A percentile compares a stretch with the other conserved stretches of the same genome.
Evolutionary conservation across 1,140 invertebrate species (phyloP).

Genomic region (Aphelenchoides avenae): DNA sequence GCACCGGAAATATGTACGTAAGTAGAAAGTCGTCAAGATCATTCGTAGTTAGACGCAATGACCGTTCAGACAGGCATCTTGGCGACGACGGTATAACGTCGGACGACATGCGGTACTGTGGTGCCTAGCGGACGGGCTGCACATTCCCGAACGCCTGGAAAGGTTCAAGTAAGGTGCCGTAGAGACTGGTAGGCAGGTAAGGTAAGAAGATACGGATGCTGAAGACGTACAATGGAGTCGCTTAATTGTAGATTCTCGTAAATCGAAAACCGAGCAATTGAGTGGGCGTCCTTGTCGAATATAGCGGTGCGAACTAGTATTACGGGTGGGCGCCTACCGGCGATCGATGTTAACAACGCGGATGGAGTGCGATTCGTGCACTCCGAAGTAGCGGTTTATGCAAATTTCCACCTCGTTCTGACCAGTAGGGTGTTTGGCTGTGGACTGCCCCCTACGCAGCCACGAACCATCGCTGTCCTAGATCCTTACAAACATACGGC

Average conservation of each 20-base stretch:
- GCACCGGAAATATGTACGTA: conserved; percentile 49
- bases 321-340: no score
- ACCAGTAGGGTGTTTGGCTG: no score
- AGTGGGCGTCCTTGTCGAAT: no score
- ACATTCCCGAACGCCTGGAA: neutral
- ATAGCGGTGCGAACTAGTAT: no score
- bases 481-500: no score
- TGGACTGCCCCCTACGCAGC: no score
- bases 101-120: neutral
- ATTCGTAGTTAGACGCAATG: conserved; percentile 32
- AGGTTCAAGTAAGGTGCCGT: neutral
- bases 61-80: conserved; percentile 25
- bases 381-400: no score
- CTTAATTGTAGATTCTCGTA: neutral
- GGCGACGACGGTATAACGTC: conserved; percentile 12
- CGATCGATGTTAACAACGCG: no score
- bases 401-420: no score
- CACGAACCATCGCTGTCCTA: no score
- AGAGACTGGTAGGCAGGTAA: neutral
- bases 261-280: neutral
- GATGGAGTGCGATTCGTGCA: no score
- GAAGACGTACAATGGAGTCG: conserved; percentile 4
- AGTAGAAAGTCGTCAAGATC: conserved; percentile 38
- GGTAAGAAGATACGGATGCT: neutral
- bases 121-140: neutral